Evolutionary conservation across 1,140 invertebrate species (phyloP).

Genomic region (Aphaenogaster ashmeadi): DNA sequence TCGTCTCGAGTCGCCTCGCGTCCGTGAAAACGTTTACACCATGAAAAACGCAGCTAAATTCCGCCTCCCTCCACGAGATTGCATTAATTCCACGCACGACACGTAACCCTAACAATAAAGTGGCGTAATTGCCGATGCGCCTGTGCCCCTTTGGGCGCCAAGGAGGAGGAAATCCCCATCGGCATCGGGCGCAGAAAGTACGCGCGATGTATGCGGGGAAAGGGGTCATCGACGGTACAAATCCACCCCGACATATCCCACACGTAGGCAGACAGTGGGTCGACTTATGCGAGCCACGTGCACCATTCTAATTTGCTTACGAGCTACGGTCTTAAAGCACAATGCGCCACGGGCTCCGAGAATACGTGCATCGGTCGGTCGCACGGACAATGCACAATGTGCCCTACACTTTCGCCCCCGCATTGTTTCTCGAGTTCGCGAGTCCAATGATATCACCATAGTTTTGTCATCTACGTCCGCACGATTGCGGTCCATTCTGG

Average conservation of each 20-base stretch:
- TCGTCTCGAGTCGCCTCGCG: neutral
- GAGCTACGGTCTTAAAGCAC: conserved; percentile 79
- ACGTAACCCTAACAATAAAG: conserved; percentile 82
- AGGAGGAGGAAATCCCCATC: conserved; percentile 64
- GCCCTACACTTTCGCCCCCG: conserved; percentile 63
- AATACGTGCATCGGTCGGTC: conserved; percentile 71
- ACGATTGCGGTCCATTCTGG: conserved; percentile 42
- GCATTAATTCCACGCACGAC: conserved; percentile 81
- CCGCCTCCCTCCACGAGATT: conserved; percentile 70
- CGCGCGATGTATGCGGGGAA: neutral
- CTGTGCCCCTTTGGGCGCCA: conserved; percentile 71
- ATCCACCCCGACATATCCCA: conserved; percentile 73
- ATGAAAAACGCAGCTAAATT: conserved; percentile 42
- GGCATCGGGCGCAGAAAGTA: conserved; percentile 42
- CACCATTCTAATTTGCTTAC: conserved; percentile 84
- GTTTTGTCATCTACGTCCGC: conserved; percentile 63
- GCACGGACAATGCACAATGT: conserved; percentile 74
- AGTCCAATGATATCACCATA: conserved; percentile 57
- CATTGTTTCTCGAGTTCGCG: conserved; percentile 64
- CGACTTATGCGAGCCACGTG: conserved; percentile 83
- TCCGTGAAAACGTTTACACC: conserved; percentile 58
- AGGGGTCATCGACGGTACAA: conserved; percentile 74
- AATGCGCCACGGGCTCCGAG: conserved; percentile 73
- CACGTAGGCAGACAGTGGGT: conserved; percentile 71
- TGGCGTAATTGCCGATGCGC: conserved; percentile 81